Conservation (phyloP, 1,140 invertebrate species). For the Heterodera carotae region DNA sequence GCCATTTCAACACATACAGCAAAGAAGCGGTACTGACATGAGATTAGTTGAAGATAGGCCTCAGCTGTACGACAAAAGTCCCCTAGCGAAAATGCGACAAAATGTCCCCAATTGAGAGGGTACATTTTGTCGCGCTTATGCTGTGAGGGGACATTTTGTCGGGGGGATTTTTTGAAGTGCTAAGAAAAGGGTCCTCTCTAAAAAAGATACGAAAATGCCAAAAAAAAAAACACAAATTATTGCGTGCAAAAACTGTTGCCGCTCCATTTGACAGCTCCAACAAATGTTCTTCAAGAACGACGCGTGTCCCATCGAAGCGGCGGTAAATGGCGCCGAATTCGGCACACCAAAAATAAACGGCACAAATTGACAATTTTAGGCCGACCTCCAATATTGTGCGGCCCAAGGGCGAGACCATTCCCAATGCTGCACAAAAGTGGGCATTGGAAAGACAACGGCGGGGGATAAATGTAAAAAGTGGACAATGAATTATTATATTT, state of each 20-base stretch:
- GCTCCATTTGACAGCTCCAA: slow-evolving; percentile 41
- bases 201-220: too few relatives aligned
- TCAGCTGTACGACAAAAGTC: too few relatives aligned
- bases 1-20: slow-evolving; percentile 58
- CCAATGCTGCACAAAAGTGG: slow-evolving; percentile 43
- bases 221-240: too few relatives aligned
- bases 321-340: slow-evolving; percentile 13
- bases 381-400: slow-evolving; percentile 49
- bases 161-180: too few relatives aligned
- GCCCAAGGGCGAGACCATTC: slow-evolving; percentile 39
- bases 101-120: too few relatives aligned
- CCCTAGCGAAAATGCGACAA: too few relatives aligned
- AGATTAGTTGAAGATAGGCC: slow-evolving; percentile 5
- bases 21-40: slow-evolving; percentile 53
- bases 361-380: not conserved
- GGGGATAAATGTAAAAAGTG: slow-evolving; percentile 54
- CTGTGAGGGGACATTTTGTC: too few relatives aligned
- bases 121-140: too few relatives aligned
- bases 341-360: not conserved
- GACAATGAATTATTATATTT: not conserved
- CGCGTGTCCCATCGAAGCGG: slow-evolving; percentile 51
- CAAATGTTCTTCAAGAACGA: slow-evolving; percentile 55
- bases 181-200: too few relatives aligned
- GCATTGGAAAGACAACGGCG: slow-evolving; percentile 40
- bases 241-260: too few relatives aligned